Evolutionary conservation across 2,888 invertebrate genomes (phyloP), one percentile per base, ranked within the genome.

Genomic region (Sarcophaga carnaria): DNA sequence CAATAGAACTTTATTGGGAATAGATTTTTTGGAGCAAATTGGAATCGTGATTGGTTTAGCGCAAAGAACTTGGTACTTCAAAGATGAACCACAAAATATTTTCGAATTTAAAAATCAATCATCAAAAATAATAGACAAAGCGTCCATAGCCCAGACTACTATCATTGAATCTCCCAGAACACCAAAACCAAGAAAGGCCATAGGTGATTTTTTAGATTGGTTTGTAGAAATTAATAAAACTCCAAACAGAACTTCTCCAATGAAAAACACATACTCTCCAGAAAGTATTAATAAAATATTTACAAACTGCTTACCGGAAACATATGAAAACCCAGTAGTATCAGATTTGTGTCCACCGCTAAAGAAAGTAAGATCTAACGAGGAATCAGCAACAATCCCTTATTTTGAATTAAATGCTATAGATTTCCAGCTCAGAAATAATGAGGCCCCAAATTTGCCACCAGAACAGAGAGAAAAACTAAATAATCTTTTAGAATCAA

Each of bases 71-170:
- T 37, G 37, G 37, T 6, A 37, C 6, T 37, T 37, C 37, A 82
- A 90, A 10, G 89, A 90, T 4, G 82, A 89, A 4, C 80, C 75
- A 12, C 22, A 45, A 20, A 74, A 64, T 5, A 45, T 77, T 37
- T 71, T 77, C 22, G 72, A 77, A 49, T 77, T 77, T 25, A 83
- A 77, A 77, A 27, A n/a, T 12, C 22, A 67, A 17, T 22, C 59
- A n/a, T 59, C 63, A 60, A 63, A 62, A 27, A 37, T n/a, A 74
- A 0, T 8, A 4, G 54, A 74, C 27, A 25, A 20, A 14, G 54
- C 54, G 5, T 70, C 49, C 17, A 6, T 64, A 17, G 54, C 14
- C 47, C 22, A 25, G 22, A 17, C 22, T 25, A 54, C 4, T 2
- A 54, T 37, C n/a, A n/a, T 22, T 63, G 17, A 11, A 22, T 63